Evolutionary conservation across 2,888 invertebrate genomes (phyloP), one percentile per base, ranked within the genome.

Genomic region (Xanthostigma xanthostigma): DNA sequence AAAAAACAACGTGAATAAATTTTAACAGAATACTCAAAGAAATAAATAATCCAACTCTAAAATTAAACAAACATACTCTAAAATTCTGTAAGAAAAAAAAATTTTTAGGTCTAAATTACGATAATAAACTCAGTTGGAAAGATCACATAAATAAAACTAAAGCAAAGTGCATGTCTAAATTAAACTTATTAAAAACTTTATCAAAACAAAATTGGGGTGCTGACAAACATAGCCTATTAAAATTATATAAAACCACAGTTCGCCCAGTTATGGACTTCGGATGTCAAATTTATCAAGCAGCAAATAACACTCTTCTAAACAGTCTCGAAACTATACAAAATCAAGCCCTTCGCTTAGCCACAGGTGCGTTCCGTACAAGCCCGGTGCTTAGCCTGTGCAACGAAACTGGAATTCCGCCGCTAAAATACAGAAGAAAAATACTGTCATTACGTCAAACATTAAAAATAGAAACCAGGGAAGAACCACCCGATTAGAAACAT

Each of bases 241-340:
- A 41, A 4, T 36, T 49, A 0, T 54, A 55, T 17, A 48, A 46
- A 41, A 44, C 53, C n/a, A 17, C 51, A 6, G 44, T 53, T 3
- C 35, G 45, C n/a, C 36, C 52, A 9, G 54, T 53, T 49, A 9
- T 57, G 1, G 55, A 56, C 35, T 56, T 56, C 33, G 56, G 55
- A 2, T 49, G 52, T 2, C 47, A 53, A 38, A 36, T 55, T 36
- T 57, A 56, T 35, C 50, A 48, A 12, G 53, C 54, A 4, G 54
- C 54, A 8, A 45, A 36, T 17, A 9, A 41, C 14, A 17, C 8
- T 6, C 36, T 36, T 10, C 37, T 47, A 3, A 37, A 50, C 12
- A 38, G 10, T 43, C 41, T 54, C 27, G 40, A 54, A n/a, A 11
- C 53, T 1, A 37, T 56, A 3, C 54, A 54, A 9, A 49, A 53